Base-by-base conservation (phyloP, 1,140 invertebrate genomes). In the Drosophila sechellia region DNA sequence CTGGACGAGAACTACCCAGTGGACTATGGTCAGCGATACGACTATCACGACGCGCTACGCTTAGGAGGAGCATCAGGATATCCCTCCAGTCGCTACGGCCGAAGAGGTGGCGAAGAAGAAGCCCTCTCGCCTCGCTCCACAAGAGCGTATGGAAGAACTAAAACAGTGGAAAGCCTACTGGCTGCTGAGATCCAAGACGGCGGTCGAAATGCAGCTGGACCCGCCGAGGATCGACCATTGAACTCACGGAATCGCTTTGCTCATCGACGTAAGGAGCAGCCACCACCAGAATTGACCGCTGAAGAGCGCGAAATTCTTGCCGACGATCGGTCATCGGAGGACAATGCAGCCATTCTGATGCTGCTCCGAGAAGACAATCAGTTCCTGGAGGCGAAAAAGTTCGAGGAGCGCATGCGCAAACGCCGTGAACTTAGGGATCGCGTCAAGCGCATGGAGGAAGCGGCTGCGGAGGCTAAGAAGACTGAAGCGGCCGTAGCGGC, bases 391-490 rank as follows among this genome's bases (percentile, higher is more conserved):
- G 86, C 90, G 17, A 91, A 91, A 50, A 93, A 93, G 6, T 92
- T 96, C 8, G 93, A 93, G 58, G 96, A 96, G 61, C 93, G 96
- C 20, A 95, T 96, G 87, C 95, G 95, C 13, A 95, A 95, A 72
- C 94, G 96, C 4, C 96, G 96, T 72, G 96, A 97, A 83, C 96
- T 97, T 10, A 95, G 96, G 90, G 95, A 95, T 66, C 92, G 97
- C 8, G 96, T 97, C 42, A 93, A 95, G 93, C 96, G 96, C 74
- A 94, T 95, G 15, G 96, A 96, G 56, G 95, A 94, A 31, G 64
- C 57, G 94, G 95, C 90, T 93, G 93, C 50, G 90, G 52, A 57
- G 46, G 58, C 63, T 5, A 63, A 64, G 42, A 55, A 63, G n/a
- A 57, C 61, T 50, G 58, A 72, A 64, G 78, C 61, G 15, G 75